Base-by-base conservation (phyloP, 2,113 vertebrate genomes). In the Heliornis fulica region DNA sequence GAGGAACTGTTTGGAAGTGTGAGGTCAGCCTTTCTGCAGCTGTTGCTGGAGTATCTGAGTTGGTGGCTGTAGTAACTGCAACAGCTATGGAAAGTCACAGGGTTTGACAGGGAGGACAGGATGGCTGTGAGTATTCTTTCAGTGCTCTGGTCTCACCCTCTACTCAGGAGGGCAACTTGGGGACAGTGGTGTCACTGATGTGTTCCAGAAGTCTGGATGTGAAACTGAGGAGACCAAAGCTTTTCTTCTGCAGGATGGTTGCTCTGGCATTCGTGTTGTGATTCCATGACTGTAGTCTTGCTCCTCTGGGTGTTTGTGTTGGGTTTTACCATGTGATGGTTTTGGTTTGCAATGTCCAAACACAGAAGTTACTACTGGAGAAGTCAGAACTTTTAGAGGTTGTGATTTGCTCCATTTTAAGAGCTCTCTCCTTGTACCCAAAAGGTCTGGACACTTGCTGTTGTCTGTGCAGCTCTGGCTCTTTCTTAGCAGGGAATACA, bases 241-340 rank as follows among this genome's bases (percentile, higher is more conserved):
- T 53, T 36, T 18, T 25, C 0, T 22, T 38, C n/a, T 68, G 68
- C 32, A 45, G 43, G 20, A 38, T 31, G 15, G 56, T 77, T 65
- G 23, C 34, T 13, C 2, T 5, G 25, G 38, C 50, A 70, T 7
- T 2, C 20, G 28, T 76, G 87, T 4, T 32, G 32, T 18, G 29
- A 16, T 74, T 32, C 16, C 7, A 16, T 41, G 43, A 34, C 3
- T 2, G 10, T 38, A 13, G 7, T 7, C 25, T 36, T 66, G 21
- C 64, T 78, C 28, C 60, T 70, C 41, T 32, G 5, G 29, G 36
- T 9, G 23, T 38, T 36, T 8, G 32, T 21, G 9, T 57, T 84
- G 25, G 15, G 21, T 72, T 34, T 36, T 28, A 9, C 29, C 15
- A 7, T 0, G 0, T 8, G 2, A 1, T 46, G 21, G 5, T 45